Base-by-base conservation (phyloP, 2,797 vertebrate genomes). In the Falco cherrug region DNA sequence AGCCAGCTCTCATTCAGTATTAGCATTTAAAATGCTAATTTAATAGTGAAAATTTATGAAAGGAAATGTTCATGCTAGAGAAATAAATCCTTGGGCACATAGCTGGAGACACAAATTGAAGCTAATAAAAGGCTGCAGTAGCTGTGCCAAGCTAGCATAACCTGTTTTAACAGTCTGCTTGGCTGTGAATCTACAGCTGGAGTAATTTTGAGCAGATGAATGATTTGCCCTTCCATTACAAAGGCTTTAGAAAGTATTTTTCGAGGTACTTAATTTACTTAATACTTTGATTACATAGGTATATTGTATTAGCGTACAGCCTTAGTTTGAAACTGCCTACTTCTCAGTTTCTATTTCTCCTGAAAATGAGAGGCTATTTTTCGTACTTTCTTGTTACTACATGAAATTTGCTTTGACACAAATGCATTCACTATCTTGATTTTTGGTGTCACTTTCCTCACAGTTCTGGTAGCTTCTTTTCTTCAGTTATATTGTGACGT, bases 11-110 rank as follows among this genome's bases (percentile, higher is more conserved):
- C 33, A 26, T 79, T 87, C 56, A 47, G 2, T 37, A 41, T 80
- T 87, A 82, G n/a, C 41, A 54, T 83, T 92, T 89, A 24, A 91
- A 94, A 89, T 91, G 56, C 81, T 85, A 41, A 91, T 90, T 70
- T 77, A 69, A 51, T 54, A 74, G 63, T 25, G 71, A 53, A 79
- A 64, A 64, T 56, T 70, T 74, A 68, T 67, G 63, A 56, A 82
- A 80, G 67, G 84, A 89, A 89, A 45, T 57, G 45, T 70, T 93
- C 0, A 0, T 80, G 68, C 75, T 67, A 19, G 8, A 39, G 63
- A 76, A 33, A 10, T 71, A 86, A 93, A 76, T 94, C 68, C 64
- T 31, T 13, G 17, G 39, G n/a, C 31, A 25, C 25, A 21, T 68
- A 84, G 67, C 67, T 81, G 75, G 45, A 92, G 75, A 71, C 60